Evolutionary conservation across 2,797 vertebrate species (phyloP).

Genomic region (Darevskia mixta): DNA sequence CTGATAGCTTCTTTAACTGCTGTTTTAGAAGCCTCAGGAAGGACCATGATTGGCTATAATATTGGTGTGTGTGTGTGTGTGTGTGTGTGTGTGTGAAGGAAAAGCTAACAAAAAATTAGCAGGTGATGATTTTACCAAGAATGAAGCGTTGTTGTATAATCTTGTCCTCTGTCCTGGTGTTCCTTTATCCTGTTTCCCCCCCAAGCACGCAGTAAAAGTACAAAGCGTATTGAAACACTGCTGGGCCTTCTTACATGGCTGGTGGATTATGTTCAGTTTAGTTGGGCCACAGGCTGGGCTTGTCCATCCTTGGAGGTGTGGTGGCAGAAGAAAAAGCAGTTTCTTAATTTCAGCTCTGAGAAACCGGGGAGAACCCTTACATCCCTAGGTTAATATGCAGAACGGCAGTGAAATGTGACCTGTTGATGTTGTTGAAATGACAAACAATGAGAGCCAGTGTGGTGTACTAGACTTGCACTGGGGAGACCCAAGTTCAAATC

Average conservation of each 20-base stretch:
- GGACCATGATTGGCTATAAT: neutral
- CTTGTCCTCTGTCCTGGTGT: neutral
- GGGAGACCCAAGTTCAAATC: neutral
- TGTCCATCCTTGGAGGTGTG: neutral
- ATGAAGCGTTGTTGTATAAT: neutral
- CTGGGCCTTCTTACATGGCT: neutral
- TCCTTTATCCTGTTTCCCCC: neutral
- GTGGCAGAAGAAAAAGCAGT: too few relatives aligned
- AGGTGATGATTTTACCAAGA: neutral
- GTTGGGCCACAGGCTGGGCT: neutral
- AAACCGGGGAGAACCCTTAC: neutral
- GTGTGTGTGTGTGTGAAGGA: neutral
- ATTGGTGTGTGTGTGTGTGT: too few relatives aligned
- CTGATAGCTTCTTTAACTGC: neutral
- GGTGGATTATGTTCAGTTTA: neutral
- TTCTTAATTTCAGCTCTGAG: neutral
- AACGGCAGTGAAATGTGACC: neutral
- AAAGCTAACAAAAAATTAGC: neutral
- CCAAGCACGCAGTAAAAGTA: neutral
- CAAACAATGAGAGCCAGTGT: neutral
- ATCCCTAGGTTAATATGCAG: slow-evolving; percentile 18
- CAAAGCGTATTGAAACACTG: neutral
- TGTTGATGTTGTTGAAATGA: neutral
- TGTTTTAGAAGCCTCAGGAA: too few relatives aligned
- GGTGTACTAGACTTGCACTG: too few relatives aligned